These are phyloP conservation scores for Ornithoptera priamus DNA, from an alignment of 2,888 invertebrate species.

Conservation along the genomic window DNA sequence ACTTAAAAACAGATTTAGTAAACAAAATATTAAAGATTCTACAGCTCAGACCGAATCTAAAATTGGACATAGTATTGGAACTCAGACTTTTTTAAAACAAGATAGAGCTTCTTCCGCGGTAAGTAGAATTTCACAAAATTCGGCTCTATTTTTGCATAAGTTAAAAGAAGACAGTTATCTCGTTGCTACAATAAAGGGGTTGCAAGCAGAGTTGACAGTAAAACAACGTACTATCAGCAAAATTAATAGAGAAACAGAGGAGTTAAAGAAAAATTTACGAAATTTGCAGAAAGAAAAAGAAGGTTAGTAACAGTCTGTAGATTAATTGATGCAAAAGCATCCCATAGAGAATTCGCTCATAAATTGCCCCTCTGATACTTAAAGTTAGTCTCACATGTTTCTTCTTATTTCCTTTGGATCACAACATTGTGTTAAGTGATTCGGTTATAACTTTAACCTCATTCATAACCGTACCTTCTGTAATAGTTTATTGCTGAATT, in stretches of 20 bases:
- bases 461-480: no score
- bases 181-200: slow-evolving; percentile 88
- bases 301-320: slow-evolving; percentile 52
- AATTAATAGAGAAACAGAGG: slow-evolving; percentile 87
- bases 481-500: no score
- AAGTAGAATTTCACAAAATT: slow-evolving; percentile 77
- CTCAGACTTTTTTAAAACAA: slow-evolving; percentile 63
- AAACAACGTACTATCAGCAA: slow-evolving; percentile 87
- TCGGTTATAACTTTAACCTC: no score
- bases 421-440: no score
- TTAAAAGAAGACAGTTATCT: slow-evolving; percentile 87
- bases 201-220: slow-evolving; percentile 85
- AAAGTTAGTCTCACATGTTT: no score
- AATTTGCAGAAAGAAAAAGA: slow-evolving; percentile 89
- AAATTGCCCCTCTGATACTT: no score
- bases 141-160: slow-evolving; percentile 70
- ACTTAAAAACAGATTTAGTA: slow-evolving; percentile 78
- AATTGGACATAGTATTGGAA: slow-evolving; percentile 47
- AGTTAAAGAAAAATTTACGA: slow-evolving; percentile 86
- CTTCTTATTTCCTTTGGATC: no score
- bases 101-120: slow-evolving; percentile 71
- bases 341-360: no score
- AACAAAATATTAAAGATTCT: slow-evolving; percentile 51
- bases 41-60: slow-evolving; percentile 75
- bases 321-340: not conserved